Evolutionary conservation across 2,113 vertebrate genomes (phyloP), one percentile per base, ranked within the genome.

Genomic region (Grantiella picta): DNA sequence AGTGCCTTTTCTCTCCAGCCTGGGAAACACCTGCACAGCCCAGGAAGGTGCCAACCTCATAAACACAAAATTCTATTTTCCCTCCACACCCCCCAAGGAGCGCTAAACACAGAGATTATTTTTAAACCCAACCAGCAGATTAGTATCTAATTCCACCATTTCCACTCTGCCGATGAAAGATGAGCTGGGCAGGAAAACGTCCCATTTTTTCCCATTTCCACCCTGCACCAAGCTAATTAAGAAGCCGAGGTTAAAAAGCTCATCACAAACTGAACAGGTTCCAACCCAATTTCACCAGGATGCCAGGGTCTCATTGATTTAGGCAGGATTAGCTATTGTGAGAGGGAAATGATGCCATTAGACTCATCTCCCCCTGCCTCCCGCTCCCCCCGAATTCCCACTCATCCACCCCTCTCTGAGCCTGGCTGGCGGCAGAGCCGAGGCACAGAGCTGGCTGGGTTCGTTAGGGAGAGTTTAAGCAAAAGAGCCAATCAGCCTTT

Each of bases 181-280:
- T 12, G 49, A 54, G 66, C 89, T 25, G 21, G 38, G 66, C 50
- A 88, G 66, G 73, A 87, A 95, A 82, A 54, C 1, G 0, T 70
- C 73, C 36, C 35, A 24, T 94, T 94, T 93, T 94, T 93, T 77
- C 82, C 89, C 50, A n/a, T 94, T 94, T 91, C 81, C 86, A 38
- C 49, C 72, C 76, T 1, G 28, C 92, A 81, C 93, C 69, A 16
- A 65, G 82, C 92, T 96, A 97, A 97, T 96, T 97, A 96, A 96
- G 94, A 94, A 96, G 86, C 73, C 0, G 80, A 94, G 94, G 96
- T 96, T 96, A 94, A 96, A 96, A 96, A 95, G 77, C 97, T 94
- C 83, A 92, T 97, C 94, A 95, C 86, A 95, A 95, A 96, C 95
- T 92, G 94, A 97, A 96, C 80, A 82, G 59, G 18, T 76, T 97